Percentiles rank a stretch among this genome's conserved stretches.
These are phyloP conservation scores for Gonocerus acuteangulatus DNA, from an alignment of 2,888 invertebrate genomes.

Conservation along the genomic window DNA sequence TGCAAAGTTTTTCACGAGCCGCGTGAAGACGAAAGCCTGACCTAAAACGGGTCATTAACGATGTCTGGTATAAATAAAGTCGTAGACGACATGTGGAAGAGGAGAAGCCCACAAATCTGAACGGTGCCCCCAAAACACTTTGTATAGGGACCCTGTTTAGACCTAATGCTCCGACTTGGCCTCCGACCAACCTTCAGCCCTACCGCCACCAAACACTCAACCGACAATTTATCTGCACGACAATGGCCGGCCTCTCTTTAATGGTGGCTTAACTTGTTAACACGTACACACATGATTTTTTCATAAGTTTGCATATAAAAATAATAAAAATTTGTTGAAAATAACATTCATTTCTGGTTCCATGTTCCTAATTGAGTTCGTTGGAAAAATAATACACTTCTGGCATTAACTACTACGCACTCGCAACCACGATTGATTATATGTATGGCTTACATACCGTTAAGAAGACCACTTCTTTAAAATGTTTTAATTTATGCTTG, in stretches of 20 bases:
- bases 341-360: too few species aligned
- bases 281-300: too few species aligned
- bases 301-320: too few species aligned
- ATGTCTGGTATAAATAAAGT: constrained; percentile 6
- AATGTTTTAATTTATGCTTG: too few species aligned
- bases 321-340: too few species aligned
- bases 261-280: too few species aligned
- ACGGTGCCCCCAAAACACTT: neutral
- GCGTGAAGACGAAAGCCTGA: constrained; percentile 8
- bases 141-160: neutral
- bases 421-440: too few species aligned
- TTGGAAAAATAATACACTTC: too few species aligned
- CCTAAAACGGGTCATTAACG: constrained; percentile 12
- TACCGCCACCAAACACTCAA: neutral
- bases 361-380: too few species aligned
- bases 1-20: neutral
- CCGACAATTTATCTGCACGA: neutral
- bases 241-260: neutral
- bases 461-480: too few species aligned
- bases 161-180: constrained; percentile 2
- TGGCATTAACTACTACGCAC: too few species aligned
- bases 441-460: too few species aligned
- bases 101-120: neutral
- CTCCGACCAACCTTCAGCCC: neutral
- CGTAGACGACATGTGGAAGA: constrained; percentile 2